Evolutionary conservation across 2,797 vertebrate species (phyloP).

Genomic region (Brachyalestes nurse): DNA sequence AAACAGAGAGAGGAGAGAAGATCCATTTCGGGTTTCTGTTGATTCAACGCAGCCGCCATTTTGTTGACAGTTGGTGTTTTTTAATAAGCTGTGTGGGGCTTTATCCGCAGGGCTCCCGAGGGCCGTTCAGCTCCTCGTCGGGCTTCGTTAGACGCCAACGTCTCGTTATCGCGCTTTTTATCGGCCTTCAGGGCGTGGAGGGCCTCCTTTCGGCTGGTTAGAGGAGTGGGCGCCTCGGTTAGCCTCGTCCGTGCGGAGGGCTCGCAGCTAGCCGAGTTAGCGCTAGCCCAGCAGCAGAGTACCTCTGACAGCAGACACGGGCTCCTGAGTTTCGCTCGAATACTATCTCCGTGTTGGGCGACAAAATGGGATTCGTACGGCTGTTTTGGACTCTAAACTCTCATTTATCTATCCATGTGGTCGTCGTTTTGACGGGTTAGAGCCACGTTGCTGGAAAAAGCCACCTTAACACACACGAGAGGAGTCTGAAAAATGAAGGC

Average conservation of each 20-base stretch:
- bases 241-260: slow-evolving; percentile 41
- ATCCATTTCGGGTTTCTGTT: slow-evolving; percentile 87
- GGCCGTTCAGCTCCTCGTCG: slow-evolving; percentile 44
- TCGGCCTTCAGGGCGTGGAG: slow-evolving; percentile 1
- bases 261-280: slow-evolving; percentile 47
- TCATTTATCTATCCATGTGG: neutral
- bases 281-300: slow-evolving; percentile 45
- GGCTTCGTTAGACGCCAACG: neutral
- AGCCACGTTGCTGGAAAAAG: slow-evolving; percentile 40
- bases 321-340: neutral
- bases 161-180: slow-evolving; percentile 21
- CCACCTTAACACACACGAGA: slow-evolving; percentile 44
- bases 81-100: slow-evolving; percentile 76
- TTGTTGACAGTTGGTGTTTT: slow-evolving; percentile 86
- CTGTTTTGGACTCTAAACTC: too few relatives aligned
- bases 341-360: neutral
- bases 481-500: slow-evolving; percentile 62
- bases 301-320: slow-evolving; percentile 55
- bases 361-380: neutral
- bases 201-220: slow-evolving; percentile 32
- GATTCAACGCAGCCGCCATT: slow-evolving; percentile 88
- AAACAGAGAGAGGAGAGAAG: slow-evolving; percentile 43
- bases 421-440: slow-evolving; percentile 1
- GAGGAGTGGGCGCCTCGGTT: slow-evolving; percentile 43
- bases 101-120: slow-evolving; percentile 60